phyloP scores from a whole-genome alignment of 2,113 vertebrate species.

The Clarias magur region DNA sequence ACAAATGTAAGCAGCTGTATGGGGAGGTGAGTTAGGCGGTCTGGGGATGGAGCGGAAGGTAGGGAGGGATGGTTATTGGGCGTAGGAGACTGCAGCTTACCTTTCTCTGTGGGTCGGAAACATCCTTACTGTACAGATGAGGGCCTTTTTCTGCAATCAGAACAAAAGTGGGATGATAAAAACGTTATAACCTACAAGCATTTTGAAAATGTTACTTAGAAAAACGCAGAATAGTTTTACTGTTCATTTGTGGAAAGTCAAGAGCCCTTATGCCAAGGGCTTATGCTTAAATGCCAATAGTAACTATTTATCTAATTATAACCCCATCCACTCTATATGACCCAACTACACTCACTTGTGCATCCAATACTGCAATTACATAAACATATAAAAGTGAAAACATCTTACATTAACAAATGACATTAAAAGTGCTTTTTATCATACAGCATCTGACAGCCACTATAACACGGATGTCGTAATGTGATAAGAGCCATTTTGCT shows the following conservation, averaged over 20 bases:
- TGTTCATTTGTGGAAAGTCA: background rate
- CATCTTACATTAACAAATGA: background rate
- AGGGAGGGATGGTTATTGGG: background rate
- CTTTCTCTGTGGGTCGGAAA: conserved; percentile 79
- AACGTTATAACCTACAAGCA: background rate
- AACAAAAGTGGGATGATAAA: background rate
- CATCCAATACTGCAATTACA: background rate
- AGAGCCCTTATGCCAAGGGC: background rate
- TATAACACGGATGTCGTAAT: background rate
- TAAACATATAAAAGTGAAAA: background rate
- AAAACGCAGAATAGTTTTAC: background rate
- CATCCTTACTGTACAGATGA: conserved; percentile 71
- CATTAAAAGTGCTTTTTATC: background rate
- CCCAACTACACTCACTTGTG: background rate
- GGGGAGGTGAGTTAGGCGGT: background rate
- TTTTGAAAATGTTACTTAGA: background rate
- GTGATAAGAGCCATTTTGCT: background rate
- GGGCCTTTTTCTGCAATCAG: conserved; percentile 63
- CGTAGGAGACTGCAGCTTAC: conserved; percentile 49
- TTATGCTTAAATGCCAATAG: background rate
- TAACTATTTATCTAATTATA: background rate
- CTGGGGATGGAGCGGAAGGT: no score
- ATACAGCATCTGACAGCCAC: background rate
- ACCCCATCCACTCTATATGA: background rate
- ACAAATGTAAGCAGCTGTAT: background rate